These are phyloP conservation scores for Venturia canescens DNA, from an alignment of 1,140 invertebrate genomes.

Conservation along the genomic window DNA sequence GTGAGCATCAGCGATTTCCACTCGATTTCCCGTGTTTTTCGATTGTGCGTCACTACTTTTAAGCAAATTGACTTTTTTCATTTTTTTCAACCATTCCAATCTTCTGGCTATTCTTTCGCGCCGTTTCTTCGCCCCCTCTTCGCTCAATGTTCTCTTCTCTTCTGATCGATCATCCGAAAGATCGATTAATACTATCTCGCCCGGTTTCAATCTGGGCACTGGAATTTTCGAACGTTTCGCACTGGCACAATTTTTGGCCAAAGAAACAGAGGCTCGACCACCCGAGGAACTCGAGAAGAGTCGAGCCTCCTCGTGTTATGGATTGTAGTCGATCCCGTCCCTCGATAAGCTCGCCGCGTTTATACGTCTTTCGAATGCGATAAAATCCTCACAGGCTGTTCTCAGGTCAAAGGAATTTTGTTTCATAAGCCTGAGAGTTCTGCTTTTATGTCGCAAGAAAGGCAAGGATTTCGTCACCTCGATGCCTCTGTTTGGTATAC, in stretches of 20 bases:
- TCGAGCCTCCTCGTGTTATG: slow-evolving; percentile 41
- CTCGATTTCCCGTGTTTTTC: slow-evolving; percentile 50
- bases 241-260: slow-evolving; percentile 1
- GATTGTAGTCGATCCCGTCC: slow-evolving; percentile 16
- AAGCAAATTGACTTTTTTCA: slow-evolving; percentile 47
- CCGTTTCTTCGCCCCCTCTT: slow-evolving; percentile 52
- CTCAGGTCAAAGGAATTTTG: slow-evolving; percentile 61
- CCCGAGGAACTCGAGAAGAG: slow-evolving; percentile 1
- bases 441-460: slow-evolving; percentile 53
- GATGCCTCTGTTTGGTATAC: slow-evolving; percentile 57
- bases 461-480: slow-evolving; percentile 62
- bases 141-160: background rate
- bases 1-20: slow-evolving; percentile 61
- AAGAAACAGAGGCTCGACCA: background rate
- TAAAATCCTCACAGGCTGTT: slow-evolving; percentile 61
- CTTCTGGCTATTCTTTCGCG: slow-evolving; percentile 52
- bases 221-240: slow-evolving; percentile 24
- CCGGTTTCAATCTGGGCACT: slow-evolving; percentile 53
- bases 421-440: slow-evolving; percentile 64
- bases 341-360: background rate
- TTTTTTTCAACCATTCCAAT: slow-evolving; percentile 57
- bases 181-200: slow-evolving; percentile 65
- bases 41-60: slow-evolving; percentile 43
- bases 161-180: slow-evolving; percentile 60
- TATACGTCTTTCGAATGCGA: slow-evolving; percentile 61